Evolutionary conservation across 2,888 invertebrate species (phyloP).

Genomic region (Pycnomerus fuliginosus): DNA sequence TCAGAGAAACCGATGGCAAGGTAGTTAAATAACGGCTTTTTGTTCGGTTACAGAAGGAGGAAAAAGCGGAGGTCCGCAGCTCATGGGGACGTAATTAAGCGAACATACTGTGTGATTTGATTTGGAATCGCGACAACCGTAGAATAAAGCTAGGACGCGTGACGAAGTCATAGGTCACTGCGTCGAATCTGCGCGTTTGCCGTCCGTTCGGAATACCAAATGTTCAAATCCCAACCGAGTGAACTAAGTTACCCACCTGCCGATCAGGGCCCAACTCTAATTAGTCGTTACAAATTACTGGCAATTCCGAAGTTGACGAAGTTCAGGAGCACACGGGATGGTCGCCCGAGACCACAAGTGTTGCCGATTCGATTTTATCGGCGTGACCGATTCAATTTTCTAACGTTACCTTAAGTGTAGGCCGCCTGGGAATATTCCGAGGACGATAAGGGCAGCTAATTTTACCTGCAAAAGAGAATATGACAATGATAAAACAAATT

Average conservation of each 20-base stretch:
- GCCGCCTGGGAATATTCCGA: conserved; percentile 5
- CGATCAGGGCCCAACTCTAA: conserved; percentile 34
- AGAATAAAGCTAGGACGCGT: conserved; percentile 39
- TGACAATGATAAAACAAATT: no score
- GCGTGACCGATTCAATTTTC: conserved; percentile 20
- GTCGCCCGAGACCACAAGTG: conserved; percentile 17
- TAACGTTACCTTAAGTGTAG: conserved; percentile 7
- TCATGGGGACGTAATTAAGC: conserved; percentile 29
- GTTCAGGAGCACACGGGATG: conserved; percentile 19
- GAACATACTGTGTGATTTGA: conserved; percentile 42
- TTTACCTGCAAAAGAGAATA: conserved; percentile 18
- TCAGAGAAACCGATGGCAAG: no score
- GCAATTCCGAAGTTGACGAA: conserved; percentile 33
- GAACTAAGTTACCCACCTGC: conserved; percentile 28
- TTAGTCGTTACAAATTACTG: conserved; percentile 37
- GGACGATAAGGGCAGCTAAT: no score
- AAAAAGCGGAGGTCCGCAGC: conserved; percentile 11
- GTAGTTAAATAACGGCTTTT: no score
- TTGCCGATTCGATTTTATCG: conserved; percentile 7
- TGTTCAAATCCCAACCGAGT: conserved; percentile 28
- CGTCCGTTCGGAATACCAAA: conserved; percentile 40
- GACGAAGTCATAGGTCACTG: conserved; percentile 46
- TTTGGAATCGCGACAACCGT: conserved; percentile 38
- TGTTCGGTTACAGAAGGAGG: no score
- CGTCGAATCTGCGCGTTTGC: conserved; percentile 37